phyloP scores from a whole-genome alignment of 2,113 vertebrate genomes.

The Phainopepla nitens region DNA sequence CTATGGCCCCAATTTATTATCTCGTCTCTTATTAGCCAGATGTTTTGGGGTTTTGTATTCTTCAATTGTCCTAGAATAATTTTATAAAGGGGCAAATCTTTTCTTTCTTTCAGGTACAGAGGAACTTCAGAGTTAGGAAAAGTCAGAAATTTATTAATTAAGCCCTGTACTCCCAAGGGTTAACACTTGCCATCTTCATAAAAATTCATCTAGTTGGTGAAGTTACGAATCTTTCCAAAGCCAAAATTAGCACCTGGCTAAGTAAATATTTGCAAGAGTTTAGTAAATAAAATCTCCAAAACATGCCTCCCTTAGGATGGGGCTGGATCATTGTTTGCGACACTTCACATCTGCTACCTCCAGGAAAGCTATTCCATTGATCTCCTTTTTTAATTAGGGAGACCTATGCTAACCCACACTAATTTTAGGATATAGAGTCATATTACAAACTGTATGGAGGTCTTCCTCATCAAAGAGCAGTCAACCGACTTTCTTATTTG shows the following conservation, averaged over 20 bases:
- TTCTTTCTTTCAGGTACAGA: neutral
- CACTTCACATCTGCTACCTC: neutral
- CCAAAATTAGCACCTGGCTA: neutral
- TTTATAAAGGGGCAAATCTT: neutral
- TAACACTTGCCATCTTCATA: neutral
- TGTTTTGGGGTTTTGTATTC: neutral
- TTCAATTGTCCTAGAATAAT: neutral
- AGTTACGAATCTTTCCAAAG: neutral
- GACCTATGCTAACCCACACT: neutral
- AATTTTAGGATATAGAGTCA: neutral
- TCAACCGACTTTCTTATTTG: neutral
- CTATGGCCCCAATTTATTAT: neutral
- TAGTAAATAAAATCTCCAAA: neutral
- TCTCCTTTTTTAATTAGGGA: neutral
- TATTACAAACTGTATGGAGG: neutral
- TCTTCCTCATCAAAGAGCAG: neutral
- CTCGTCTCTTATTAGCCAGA: neutral
- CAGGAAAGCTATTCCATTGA: neutral
- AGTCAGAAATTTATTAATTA: neutral
- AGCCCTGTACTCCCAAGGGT: neutral
- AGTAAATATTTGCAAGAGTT: neutral
- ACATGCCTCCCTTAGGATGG: neutral
- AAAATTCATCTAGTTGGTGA: neutral
- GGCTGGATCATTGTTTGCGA: neutral
- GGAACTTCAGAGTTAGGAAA: neutral